Evolutionary conservation across 2,797 vertebrate genomes (phyloP), one percentile per base, ranked within the genome.

Genomic region (Lophotriccus pileatus): DNA sequence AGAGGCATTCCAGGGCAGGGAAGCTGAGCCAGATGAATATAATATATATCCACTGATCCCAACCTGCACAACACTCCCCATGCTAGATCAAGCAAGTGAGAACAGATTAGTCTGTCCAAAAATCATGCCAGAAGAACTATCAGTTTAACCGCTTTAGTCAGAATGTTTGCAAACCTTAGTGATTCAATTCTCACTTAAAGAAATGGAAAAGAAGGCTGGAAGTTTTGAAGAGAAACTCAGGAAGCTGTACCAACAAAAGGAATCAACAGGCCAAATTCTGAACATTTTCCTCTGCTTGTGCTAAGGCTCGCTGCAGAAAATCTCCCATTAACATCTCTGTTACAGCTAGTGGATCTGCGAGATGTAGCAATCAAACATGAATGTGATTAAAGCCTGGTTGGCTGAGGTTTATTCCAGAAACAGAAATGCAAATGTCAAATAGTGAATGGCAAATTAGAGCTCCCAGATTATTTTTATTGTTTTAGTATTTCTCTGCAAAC

Each of bases 11-110:
- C 91, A 88, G 74, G 67, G 70, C 59, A 94, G 30, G 34, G 23
- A 67, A 90, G 60, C 34, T 36, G 46, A 91, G 59, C 55, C 47
- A 80, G 66, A 73, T 1, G 1, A 95, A 36, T 44, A 58, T 43
- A 87, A 46, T 2, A 10, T 10, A 3, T 19, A 81, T 67, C 30
- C 85, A 77, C 89, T 14, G 5, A 94, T 88, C 77, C 43, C 49
- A 91, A 25, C 74, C 41, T 77, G 77, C 74, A 84, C 70, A 93
- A 81, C 25, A 64, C 64, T 88, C 70, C 82, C 76, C 6, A 1
- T 63, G 55, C 89, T 87, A 91, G 91, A 53, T 80, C 86, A 88
- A 92, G 85, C 87, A 89, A 91, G 85, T 58, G 46, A 87, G 85
- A 94, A 79, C 85, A 96, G 67, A 76, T 74, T 43, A 76, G 59